phyloP scores from a whole-genome alignment of 2,113 vertebrate species.

The Megaleporinus macrocephalus region DNA sequence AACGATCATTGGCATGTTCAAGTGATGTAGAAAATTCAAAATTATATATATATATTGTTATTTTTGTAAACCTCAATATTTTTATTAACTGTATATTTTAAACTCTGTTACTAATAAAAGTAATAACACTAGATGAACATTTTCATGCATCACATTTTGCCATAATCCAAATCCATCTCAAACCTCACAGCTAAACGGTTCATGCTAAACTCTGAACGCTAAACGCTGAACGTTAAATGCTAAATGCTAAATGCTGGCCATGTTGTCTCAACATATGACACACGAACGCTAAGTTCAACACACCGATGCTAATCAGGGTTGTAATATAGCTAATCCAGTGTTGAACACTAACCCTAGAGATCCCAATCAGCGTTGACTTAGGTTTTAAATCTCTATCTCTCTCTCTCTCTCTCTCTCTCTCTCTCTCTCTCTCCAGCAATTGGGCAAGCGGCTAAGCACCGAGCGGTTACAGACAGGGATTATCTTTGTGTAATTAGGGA shows the following conservation, averaged over 20 bases:
- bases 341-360: constrained; percentile 18
- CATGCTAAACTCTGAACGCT: neutral
- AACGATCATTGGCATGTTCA: no score
- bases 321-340: neutral
- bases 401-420: constrained; percentile 12
- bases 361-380: neutral
- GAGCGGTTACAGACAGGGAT: constrained; percentile 77
- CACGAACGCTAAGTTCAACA: constrained; percentile 23
- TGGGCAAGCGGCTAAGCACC: constrained; percentile 73
- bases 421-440: constrained; percentile 58
- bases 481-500: constrained; percentile 81
- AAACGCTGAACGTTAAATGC: neutral
- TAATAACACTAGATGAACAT: neutral
- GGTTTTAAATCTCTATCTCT: constrained; percentile 9
- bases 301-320: constrained; percentile 4
- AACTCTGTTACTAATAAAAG: no score
- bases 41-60: no score
- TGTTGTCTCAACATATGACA: neutral
- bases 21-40: no score
- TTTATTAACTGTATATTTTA: no score
- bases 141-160: neutral
- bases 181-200: neutral
- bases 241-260: neutral
- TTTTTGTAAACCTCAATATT: no score
- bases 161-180: neutral